Evolutionary conservation across 2,888 invertebrate genomes (phyloP).

Genomic region (Amphipyra tragopoginis): DNA sequence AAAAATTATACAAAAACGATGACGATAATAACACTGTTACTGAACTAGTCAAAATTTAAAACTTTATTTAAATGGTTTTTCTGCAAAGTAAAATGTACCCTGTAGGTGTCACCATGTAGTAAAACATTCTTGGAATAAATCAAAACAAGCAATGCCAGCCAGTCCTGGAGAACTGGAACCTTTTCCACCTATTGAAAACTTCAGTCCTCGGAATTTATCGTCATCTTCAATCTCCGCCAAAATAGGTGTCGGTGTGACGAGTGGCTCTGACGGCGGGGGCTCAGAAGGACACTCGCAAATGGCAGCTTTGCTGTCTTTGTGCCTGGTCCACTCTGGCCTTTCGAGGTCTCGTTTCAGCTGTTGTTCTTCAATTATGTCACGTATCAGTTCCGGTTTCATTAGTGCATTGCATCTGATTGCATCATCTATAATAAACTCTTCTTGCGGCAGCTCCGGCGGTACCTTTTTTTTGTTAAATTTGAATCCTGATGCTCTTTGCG

Average conservation of each 20-base stretch:
- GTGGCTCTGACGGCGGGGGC: not conserved
- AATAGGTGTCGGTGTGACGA: not conserved
- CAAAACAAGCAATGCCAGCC: constrained; percentile 66
- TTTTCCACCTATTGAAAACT: constrained; percentile 68
- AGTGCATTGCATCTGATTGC: constrained; percentile 71
- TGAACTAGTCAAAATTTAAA: not conserved
- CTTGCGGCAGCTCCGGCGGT: not conserved
- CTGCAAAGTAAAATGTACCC: not conserved
- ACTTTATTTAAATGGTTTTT: not conserved
- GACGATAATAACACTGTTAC: constrained; percentile 12
- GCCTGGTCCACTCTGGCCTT: not conserved
- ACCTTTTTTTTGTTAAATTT: constrained; percentile 60
- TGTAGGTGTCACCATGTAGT: constrained; percentile 32
- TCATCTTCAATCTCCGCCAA: constrained; percentile 13
- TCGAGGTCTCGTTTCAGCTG: constrained; percentile 19
- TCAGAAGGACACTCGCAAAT: constrained; percentile 63
- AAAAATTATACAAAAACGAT: constrained; percentile 28
- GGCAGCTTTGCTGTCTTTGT: not conserved
- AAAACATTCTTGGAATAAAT: constrained; percentile 49
- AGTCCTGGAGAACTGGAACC: constrained; percentile 67
- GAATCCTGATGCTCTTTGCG: constrained; percentile 73
- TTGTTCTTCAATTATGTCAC: constrained; percentile 49
- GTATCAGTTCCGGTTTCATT: constrained; percentile 37
- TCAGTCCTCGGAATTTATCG: constrained; percentile 56
- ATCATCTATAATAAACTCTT: constrained; percentile 30